These are phyloP conservation scores for Coregonus ussuriensis DNA, from an alignment of 2,797 vertebrate species.

Conservation along the genomic window DNA sequence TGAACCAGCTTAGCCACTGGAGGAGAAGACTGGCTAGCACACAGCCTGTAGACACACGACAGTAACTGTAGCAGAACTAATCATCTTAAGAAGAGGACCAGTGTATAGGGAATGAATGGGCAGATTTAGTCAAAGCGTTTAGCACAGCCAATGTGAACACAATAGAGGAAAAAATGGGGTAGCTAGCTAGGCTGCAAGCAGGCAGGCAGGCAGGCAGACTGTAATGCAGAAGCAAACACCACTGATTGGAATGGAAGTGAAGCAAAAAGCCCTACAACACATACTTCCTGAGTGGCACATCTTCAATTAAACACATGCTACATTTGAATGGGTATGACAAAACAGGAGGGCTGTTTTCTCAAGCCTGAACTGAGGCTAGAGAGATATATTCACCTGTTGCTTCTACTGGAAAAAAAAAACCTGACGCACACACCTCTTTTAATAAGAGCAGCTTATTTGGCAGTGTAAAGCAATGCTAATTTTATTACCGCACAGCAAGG, in stretches of 20 bases:
- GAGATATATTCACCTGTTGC: conserved; percentile 37
- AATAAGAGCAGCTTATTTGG: conserved; percentile 50
- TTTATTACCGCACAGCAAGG: conserved; percentile 45
- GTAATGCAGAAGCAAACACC: conserved; percentile 24
- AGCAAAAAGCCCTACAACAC: conserved; percentile 38
- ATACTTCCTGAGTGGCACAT: conserved; percentile 43
- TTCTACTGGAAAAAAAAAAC: neutral
- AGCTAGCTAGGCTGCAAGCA: neutral
- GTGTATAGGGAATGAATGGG: conserved; percentile 32
- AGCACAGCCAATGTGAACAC: conserved; percentile 28
- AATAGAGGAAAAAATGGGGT: conserved; percentile 30
- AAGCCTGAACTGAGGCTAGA: conserved; percentile 12
- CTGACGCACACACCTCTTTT: conserved; percentile 36
- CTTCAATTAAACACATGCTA: conserved; percentile 51
- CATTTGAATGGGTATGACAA: conserved; percentile 47
- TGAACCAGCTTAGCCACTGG: neutral
- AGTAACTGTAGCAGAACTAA: conserved; percentile 48
- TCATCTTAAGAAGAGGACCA: conserved; percentile 34
- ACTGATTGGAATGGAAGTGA: conserved; percentile 47
- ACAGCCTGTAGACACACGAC: conserved; percentile 33
- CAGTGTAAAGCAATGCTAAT: conserved; percentile 46
- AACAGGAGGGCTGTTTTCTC: conserved; percentile 23
- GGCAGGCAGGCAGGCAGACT: conserved; percentile 18
- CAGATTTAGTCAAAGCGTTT: conserved; percentile 35
- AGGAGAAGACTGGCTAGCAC: conserved; percentile 36